Evolutionary conservation across 1,140 invertebrate genomes (phyloP).

Genomic region (Apis mellifera): DNA sequence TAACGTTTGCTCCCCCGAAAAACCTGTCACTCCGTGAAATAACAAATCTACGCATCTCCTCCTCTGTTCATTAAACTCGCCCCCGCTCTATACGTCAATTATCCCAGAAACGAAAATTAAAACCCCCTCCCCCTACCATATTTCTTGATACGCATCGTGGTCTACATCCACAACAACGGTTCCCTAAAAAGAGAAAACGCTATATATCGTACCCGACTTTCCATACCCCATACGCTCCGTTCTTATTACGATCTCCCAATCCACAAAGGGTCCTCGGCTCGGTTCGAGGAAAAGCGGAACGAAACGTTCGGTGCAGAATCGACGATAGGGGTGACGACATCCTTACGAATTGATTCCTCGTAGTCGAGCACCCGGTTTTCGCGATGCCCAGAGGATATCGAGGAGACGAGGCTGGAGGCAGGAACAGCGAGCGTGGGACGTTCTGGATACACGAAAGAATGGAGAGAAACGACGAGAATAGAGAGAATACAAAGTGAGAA

Average conservation of each 20-base stretch:
- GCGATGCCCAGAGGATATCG: constrained; percentile 14
- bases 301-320: constrained; percentile 20
- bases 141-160: not conserved
- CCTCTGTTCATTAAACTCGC: not conserved
- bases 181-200: not conserved
- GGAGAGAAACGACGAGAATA: constrained; percentile 29
- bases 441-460: not conserved
- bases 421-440: constrained; percentile 22
- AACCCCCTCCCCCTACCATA: not conserved
- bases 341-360: constrained; percentile 58
- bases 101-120: constrained; percentile 18
- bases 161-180: not conserved
- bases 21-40: not conserved
- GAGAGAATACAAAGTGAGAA: constrained; percentile 21
- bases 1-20: not conserved
- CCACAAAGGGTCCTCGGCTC: constrained; percentile 10
- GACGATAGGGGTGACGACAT: constrained; percentile 29
- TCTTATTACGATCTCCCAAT: constrained; percentile 40
- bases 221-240: not conserved
- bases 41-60: not conserved
- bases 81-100: constrained; percentile 5
- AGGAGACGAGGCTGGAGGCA: not conserved
- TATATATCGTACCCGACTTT: constrained; percentile 10
- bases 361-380: constrained; percentile 23
- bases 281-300: too few relatives aligned